These are phyloP conservation scores for Asobara japonica DNA, from an alignment of 1,140 invertebrate genomes.

Conservation along the genomic window DNA sequence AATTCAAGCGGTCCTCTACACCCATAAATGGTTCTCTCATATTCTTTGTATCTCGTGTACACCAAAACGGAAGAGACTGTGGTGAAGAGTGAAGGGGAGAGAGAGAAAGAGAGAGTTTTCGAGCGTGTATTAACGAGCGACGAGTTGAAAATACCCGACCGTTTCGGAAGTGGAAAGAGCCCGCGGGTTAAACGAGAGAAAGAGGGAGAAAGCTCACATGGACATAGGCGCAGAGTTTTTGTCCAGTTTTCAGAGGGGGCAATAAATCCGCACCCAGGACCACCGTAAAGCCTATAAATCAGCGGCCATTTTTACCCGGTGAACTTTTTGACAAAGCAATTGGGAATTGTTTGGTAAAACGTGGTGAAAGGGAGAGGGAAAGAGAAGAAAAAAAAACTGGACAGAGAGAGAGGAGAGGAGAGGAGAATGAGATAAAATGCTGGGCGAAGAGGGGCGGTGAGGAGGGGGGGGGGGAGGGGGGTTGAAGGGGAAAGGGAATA, in stretches of 20 bases:
- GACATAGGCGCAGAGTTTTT: conserved; percentile 31
- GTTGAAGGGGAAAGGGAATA: conserved; percentile 1
- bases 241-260: conserved; percentile 21
- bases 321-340: conserved; percentile 58
- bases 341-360: conserved; percentile 58
- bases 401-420: not conserved
- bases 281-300: conserved; percentile 47
- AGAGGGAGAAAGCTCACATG: conserved; percentile 37
- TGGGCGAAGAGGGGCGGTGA: too few relatives aligned
- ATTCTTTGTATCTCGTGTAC: conserved; percentile 38
- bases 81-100: conserved; percentile 35
- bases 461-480: not conserved
- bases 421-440: not conserved
- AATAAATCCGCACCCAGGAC: conserved; percentile 38
- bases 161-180: conserved; percentile 22
- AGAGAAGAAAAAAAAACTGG: not conserved
- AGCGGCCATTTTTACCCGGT: conserved; percentile 50
- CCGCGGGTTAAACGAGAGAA: conserved; percentile 31
- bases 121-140: conserved; percentile 45
- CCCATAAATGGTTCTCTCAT: not conserved
- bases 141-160: conserved; percentile 44
- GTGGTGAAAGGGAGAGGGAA: conserved; percentile 37
- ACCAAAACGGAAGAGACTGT: conserved; percentile 38
- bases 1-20: not conserved
- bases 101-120: not conserved